phyloP scores from a whole-genome alignment of 37 sponge, comb jelly and placozoan genomes.

The Petrosia ficiformis region DNA sequence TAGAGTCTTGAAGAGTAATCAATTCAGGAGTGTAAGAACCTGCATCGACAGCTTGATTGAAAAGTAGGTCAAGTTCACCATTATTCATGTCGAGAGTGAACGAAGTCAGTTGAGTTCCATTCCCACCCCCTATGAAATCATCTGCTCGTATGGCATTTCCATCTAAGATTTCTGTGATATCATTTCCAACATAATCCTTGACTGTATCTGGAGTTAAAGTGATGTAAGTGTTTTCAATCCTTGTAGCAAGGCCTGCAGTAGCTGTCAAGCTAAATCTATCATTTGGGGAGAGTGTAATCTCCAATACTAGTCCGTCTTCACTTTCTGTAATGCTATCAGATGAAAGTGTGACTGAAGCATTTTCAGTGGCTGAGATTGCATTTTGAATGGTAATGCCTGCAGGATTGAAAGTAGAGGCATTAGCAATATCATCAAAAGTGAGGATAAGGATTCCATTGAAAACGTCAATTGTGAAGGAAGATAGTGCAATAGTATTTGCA shows the following conservation, averaged over 20 bases:
- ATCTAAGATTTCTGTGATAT: conserved; percentile 36
- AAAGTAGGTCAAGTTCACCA: conserved; percentile 58
- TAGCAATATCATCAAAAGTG: conserved; percentile 78
- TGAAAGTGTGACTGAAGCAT: conserved; percentile 17
- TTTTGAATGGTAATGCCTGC: conserved; percentile 52
- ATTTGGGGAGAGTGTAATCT: conserved; percentile 30
- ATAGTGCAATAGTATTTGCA: conserved; percentile 36
- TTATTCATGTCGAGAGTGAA: conserved; percentile 80
- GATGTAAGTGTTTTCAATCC: conserved; percentile 50
- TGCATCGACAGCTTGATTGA: conserved; percentile 40
- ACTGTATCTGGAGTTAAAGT: conserved; percentile 24
- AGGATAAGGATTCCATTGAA: conserved; percentile 65
- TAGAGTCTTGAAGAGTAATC: conserved; percentile 51
- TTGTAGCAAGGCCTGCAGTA: conserved; percentile 47
- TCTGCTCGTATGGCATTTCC: conserved; percentile 63
- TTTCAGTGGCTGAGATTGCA: conserved; percentile 12
- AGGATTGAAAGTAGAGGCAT: conserved; percentile 46
- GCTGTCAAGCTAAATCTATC: conserved; percentile 11
- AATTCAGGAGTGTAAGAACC: conserved; percentile 22
- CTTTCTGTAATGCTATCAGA: conserved; percentile 26
- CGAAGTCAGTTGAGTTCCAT: conserved; percentile 56
- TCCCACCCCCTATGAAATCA: conserved; percentile 53
- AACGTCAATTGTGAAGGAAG: conserved; percentile 63
- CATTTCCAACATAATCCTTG: conserved; percentile 21
- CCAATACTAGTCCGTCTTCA: conserved; percentile 22